Conservation (phyloP, 2,797 vertebrate genomes). For the Gallinago nigripennis region DNA sequence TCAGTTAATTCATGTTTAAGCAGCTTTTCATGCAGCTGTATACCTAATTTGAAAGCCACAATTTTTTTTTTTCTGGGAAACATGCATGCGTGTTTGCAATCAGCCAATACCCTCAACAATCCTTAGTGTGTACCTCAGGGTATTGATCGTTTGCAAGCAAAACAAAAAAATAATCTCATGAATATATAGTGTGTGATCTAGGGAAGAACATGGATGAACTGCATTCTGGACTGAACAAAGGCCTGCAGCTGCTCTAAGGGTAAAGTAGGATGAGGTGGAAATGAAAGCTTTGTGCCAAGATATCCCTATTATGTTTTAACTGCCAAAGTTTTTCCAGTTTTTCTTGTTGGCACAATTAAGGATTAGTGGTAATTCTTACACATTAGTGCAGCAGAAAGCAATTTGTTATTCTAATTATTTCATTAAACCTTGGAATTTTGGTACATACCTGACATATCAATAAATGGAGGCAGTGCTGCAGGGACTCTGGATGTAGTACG, state of each 20-base stretch:
- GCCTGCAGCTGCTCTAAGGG: not conserved
- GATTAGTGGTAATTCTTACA: not conserved
- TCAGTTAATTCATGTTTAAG: not conserved
- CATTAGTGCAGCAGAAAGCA: not conserved
- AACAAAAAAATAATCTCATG: not conserved
- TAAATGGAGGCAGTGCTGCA: not conserved
- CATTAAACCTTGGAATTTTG: not conserved
- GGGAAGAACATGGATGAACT: not conserved
- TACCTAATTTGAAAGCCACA: not conserved
- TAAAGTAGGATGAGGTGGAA: not conserved
- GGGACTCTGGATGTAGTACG: not conserved
- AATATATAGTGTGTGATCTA: not conserved
- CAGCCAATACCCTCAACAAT: not conserved
- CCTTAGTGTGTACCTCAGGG: no score
- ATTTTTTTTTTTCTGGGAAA: not conserved
- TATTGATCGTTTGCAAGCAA: no score
- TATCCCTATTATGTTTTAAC: not conserved
- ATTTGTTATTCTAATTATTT: not conserved
- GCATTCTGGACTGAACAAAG: not conserved
- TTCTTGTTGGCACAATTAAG: not conserved
- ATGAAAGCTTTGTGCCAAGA: not conserved
- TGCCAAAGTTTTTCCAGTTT: not conserved
- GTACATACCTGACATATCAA: not conserved
- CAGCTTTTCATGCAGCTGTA: not conserved
- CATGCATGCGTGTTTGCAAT: fast-evolving